These are phyloP conservation scores for Chionis minor DNA, from an alignment of 2,113 vertebrate species.

Conservation along the genomic window DNA sequence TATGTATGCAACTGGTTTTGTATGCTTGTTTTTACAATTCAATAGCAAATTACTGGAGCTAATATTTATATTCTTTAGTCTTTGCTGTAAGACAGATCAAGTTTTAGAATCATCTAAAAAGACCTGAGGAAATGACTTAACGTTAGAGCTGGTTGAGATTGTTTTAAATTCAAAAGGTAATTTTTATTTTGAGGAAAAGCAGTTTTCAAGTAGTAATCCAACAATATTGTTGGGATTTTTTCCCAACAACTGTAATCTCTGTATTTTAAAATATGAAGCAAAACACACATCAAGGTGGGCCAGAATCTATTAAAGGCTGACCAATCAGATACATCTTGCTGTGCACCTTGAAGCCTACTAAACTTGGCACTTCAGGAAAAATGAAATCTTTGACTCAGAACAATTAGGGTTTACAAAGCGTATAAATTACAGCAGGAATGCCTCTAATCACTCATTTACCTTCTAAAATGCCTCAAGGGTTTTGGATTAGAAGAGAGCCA, in stretches of 20 bases:
- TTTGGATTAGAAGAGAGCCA: constrained; percentile 23
- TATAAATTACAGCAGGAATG: constrained; percentile 58
- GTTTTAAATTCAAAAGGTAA: background rate
- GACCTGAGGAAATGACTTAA: background rate
- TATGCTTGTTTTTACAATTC: background rate
- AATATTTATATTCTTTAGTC: background rate
- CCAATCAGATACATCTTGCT: background rate
- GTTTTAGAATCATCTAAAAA: background rate
- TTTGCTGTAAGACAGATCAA: background rate
- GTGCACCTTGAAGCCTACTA: background rate
- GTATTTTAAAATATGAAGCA: background rate
- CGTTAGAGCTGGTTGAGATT: background rate
- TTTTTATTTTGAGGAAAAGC: background rate
- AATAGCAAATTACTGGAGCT: background rate
- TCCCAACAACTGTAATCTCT: background rate
- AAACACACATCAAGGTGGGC: background rate
- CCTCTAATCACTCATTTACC: constrained; percentile 61
- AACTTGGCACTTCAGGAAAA: constrained; percentile 47
- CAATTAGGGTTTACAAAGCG: constrained; percentile 50
- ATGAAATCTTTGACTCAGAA: constrained; percentile 65
- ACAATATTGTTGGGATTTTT: background rate
- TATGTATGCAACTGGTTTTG: background rate
- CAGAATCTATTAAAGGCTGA: background rate
- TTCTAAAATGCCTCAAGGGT: constrained; percentile 57
- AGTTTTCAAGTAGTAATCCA: background rate